phyloP scores from a whole-genome alignment of 1,140 invertebrate species.

The Liolophura sinensis region DNA sequence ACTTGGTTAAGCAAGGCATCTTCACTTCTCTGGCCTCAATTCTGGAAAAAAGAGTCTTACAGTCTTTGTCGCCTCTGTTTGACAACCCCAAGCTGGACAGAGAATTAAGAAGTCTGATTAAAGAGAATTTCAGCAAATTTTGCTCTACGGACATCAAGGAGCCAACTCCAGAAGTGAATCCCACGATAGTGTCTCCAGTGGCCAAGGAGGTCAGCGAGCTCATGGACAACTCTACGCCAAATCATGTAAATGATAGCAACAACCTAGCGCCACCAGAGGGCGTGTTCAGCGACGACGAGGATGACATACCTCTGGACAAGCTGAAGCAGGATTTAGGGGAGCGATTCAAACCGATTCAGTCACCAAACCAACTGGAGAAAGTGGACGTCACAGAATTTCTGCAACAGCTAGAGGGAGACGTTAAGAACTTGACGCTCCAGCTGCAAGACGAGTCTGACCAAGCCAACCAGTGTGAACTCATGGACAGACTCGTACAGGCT shows the following conservation, averaged over 20 bases:
- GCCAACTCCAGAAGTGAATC: background rate
- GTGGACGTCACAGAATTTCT: slow-evolving; percentile 50
- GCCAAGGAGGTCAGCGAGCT: background rate
- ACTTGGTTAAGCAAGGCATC: slow-evolving; percentile 87
- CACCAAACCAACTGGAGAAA: slow-evolving; percentile 32
- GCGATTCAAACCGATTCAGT: slow-evolving; percentile 51
- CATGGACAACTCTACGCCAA: slow-evolving; percentile 4
- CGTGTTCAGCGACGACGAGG: slow-evolving; percentile 73
- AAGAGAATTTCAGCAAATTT: slow-evolving; percentile 91
- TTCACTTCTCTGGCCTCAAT: slow-evolving; percentile 91
- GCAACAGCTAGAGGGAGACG: slow-evolving; percentile 64
- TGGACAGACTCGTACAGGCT: slow-evolving; percentile 72
- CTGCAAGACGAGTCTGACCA: slow-evolving; percentile 70
- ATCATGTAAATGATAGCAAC: slow-evolving; percentile 46
- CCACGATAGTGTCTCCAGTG: background rate
- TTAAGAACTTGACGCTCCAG: slow-evolving; percentile 70
- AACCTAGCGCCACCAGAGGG: slow-evolving; percentile 64
- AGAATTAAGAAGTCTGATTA: slow-evolving; percentile 81
- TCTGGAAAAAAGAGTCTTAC: slow-evolving; percentile 78
- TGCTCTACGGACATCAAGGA: slow-evolving; percentile 64
- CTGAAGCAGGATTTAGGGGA: background rate
- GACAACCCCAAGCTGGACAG: slow-evolving; percentile 91
- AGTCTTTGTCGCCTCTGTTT: slow-evolving; percentile 84
- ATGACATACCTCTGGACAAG: slow-evolving; percentile 67
- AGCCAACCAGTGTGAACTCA: slow-evolving; percentile 70